phyloP scores from a whole-genome alignment of 2,797 vertebrate species.

The Valencia hispanica region DNA sequence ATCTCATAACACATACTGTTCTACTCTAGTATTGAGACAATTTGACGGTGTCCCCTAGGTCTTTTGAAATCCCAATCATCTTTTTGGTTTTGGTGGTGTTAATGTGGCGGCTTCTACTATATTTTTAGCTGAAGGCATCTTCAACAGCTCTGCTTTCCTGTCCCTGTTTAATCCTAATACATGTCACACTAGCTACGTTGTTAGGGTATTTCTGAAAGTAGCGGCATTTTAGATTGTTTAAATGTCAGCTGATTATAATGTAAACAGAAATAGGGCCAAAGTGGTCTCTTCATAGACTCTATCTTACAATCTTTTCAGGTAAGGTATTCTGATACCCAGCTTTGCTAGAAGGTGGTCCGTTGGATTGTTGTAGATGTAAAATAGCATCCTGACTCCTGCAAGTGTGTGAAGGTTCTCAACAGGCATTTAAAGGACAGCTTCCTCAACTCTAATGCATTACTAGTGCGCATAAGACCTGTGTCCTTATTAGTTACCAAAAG shows the following conservation, averaged over 20 bases:
- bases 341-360: background rate
- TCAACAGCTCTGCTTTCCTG: background rate
- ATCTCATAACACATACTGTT: background rate
- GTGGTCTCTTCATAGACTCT: background rate
- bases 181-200: background rate
- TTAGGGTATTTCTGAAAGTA: background rate
- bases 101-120: background rate
- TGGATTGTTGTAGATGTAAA: background rate
- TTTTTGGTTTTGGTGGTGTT: background rate
- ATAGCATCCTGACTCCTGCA: background rate
- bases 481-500: background rate
- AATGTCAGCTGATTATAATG: background rate
- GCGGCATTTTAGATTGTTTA: background rate
- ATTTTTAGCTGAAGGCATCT: background rate
- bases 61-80: background rate
- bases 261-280: background rate
- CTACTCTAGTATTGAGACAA: background rate
- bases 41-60: background rate
- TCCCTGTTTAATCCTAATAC: background rate
- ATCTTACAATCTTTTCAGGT: no score
- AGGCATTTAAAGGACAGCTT: background rate
- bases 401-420: background rate
- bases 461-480: background rate
- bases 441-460: background rate
- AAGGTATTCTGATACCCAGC: background rate